phyloP scores from a whole-genome alignment of 2,888 invertebrate species.

The Phaonia tiefii region DNA sequence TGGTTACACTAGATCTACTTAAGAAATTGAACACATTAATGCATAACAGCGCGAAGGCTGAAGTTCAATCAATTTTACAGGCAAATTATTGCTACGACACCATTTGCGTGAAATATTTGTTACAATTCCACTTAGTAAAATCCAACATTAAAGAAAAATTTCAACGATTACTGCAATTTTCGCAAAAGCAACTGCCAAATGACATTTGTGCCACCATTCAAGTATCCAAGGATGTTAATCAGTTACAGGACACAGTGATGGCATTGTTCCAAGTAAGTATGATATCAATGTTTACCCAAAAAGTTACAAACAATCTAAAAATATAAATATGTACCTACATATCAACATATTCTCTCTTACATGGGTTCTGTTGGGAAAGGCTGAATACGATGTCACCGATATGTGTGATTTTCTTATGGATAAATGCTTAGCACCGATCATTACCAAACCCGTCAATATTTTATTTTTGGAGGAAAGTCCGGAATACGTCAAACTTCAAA shows the following conservation, averaged over 20 bases:
- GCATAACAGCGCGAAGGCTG: constrained; percentile 63
- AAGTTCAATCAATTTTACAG: constrained; percentile 73
- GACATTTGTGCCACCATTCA: constrained; percentile 76
- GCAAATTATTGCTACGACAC: constrained; percentile 76
- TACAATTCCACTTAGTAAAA: constrained; percentile 76
- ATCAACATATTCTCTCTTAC: not conserved
- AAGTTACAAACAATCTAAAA: not conserved
- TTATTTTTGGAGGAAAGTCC: constrained; percentile 72
- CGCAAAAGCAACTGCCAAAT: constrained; percentile 76
- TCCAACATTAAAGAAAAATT: constrained; percentile 77
- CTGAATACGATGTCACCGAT: constrained; percentile 76
- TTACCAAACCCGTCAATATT: constrained; percentile 77
- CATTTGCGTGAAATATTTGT: constrained; percentile 76
- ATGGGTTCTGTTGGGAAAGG: constrained; percentile 66
- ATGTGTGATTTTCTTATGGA: constrained; percentile 77
- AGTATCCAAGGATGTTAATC: constrained; percentile 75
- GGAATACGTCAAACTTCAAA: constrained; percentile 71
- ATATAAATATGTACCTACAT: not conserved
- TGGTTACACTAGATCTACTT: constrained; percentile 74
- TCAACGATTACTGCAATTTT: constrained; percentile 76
- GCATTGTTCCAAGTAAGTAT: constrained; percentile 75
- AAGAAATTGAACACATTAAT: constrained; percentile 74
- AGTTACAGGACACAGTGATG: constrained; percentile 75
- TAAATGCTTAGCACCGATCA: constrained; percentile 78
- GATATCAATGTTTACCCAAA: not conserved